Evolutionary conservation across 2,113 vertebrate genomes (phyloP).

Genomic region (Tychaedon coryphoeus): DNA sequence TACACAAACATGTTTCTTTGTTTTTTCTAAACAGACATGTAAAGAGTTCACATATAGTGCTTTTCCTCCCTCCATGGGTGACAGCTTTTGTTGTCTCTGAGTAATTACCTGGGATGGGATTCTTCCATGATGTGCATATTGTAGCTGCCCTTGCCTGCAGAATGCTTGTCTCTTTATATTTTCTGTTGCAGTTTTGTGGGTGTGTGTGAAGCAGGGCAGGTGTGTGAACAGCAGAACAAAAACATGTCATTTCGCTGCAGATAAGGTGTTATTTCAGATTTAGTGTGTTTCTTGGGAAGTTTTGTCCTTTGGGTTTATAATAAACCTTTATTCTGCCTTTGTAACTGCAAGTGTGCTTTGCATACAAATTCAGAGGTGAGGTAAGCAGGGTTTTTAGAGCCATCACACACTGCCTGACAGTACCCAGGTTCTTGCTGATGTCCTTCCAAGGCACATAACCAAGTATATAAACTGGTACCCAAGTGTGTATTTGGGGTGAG

Average conservation of each 20-base stretch:
- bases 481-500: neutral
- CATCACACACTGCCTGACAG: neutral
- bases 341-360: neutral
- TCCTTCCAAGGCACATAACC: neutral
- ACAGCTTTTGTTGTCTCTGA: neutral
- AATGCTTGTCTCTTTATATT: neutral
- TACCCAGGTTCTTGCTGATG: neutral
- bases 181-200: neutral
- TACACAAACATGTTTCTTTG: slow-evolving; percentile 12
- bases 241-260: neutral
- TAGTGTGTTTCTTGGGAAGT: neutral
- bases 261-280: neutral
- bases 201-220: rapidly evolving
- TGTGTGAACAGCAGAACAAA: neutral
- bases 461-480: neutral
- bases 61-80: neutral
- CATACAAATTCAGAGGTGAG: neutral
- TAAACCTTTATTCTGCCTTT: slow-evolving; percentile 7
- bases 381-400: neutral
- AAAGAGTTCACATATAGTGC: neutral
- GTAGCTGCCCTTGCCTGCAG: neutral
- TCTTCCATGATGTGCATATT: neutral
- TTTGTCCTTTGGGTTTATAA: neutral
- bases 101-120: neutral
- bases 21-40: slow-evolving; percentile 7